A percentile compares a stretch with the other conserved stretches of the same genome.
Conservation (phyloP, 2,113 vertebrate genomes). For the Chaetodon auriga region DNA sequence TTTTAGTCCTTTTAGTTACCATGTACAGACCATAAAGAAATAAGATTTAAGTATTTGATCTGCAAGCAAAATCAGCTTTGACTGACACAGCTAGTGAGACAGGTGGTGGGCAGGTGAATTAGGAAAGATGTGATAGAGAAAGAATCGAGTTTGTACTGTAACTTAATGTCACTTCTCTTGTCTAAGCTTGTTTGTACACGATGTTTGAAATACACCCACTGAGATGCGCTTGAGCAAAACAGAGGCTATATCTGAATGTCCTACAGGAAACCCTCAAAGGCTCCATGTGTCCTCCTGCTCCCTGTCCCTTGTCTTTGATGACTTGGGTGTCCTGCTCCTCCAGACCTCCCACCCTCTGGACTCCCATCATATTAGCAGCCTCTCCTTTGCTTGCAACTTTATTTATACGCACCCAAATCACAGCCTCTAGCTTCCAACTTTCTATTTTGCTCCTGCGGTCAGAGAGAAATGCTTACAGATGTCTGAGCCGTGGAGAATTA, state of each 20-base stretch:
- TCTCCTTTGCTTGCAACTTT: slow-evolving; percentile 68
- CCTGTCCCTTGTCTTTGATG: slow-evolving; percentile 29
- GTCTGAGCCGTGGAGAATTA: slow-evolving; percentile 72
- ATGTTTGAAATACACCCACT: slow-evolving; percentile 1
- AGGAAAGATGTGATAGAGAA: neutral
- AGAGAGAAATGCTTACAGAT: slow-evolving; percentile 81
- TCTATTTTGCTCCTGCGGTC: slow-evolving; percentile 82
- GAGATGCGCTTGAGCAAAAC: neutral
- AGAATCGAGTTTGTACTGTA: neutral
- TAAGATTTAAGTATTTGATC: neutral
- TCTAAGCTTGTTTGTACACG: neutral
- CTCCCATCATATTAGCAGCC: slow-evolving; percentile 67
- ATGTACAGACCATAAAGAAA: neutral
- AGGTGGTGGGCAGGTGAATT: neutral
- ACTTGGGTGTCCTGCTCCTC: slow-evolving; percentile 38
- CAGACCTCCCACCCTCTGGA: slow-evolving; percentile 53
- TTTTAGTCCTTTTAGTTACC: neutral
- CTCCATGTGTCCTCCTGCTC: slow-evolving; percentile 8
- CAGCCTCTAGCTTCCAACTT: slow-evolving; percentile 78
- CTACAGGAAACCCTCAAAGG: neutral
- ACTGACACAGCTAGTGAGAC: neutral
- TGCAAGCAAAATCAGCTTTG: neutral
- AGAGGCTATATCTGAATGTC: neutral
- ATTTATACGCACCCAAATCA: slow-evolving; percentile 84
- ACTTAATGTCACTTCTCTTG: too few relatives aligned